Conservation (phyloP, 2,888 invertebrate genomes). For the Noctua pronuba region DNA sequence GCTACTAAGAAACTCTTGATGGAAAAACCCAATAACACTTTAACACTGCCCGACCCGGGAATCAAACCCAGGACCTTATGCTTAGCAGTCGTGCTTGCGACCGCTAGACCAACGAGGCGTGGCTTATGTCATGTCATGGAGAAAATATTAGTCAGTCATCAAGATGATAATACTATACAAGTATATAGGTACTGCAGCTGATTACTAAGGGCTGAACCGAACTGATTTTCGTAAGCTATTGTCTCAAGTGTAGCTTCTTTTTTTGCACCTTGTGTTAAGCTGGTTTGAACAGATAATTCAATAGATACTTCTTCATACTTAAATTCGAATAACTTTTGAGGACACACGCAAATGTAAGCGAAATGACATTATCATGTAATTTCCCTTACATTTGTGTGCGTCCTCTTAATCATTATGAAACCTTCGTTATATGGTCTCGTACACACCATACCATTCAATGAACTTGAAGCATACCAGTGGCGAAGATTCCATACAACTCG, state of each 20-base stretch:
- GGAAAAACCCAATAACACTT: too few species aligned
- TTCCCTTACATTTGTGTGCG: background rate
- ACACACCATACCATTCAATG: background rate
- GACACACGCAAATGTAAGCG: too few species aligned
- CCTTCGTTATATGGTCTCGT: background rate
- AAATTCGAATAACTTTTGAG: background rate
- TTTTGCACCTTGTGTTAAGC: background rate
- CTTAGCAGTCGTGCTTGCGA: too few species aligned
- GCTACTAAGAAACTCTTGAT: too few species aligned
- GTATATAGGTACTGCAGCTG: background rate
- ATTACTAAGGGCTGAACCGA: background rate
- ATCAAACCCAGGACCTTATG: too few species aligned
- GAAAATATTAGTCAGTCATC: background rate
- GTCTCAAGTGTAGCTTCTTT: too few species aligned
- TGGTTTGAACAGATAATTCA: background rate
- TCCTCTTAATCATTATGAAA: background rate
- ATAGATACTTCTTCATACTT: background rate
- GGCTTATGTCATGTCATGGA: background rate
- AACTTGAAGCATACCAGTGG: too few species aligned
- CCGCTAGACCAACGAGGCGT: too few species aligned
- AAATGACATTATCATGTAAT: background rate
- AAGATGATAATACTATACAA: too few species aligned
- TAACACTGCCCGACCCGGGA: too few species aligned
- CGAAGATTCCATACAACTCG: too few species aligned
- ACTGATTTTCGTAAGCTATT: too few species aligned